Evolutionary conservation across 2,888 invertebrate species (phyloP), one percentile per base, ranked within the genome.

Genomic region (Rhingia campestris): DNA sequence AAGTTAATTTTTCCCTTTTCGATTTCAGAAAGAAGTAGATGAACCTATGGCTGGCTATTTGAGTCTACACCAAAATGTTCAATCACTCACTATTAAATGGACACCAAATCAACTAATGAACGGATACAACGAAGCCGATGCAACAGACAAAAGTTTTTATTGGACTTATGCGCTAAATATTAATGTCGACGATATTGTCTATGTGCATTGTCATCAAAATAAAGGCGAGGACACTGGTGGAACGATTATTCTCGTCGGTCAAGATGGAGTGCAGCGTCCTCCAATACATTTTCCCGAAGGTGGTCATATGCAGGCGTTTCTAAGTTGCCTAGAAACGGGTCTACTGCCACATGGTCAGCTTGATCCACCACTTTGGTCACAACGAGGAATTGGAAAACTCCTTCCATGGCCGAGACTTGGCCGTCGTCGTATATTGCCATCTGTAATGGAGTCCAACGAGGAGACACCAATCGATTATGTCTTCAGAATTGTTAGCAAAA

Each of bases 71-170:
- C 98, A 98, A 91, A 95, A 95, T 41, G 94, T 95, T 5, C 95
- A 95, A 49, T 94, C 95, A 0, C 92, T 98, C 72, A 95, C 95
- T 69, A 96, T 98, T 87, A 98, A 98, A 92, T 99, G 98, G 98
- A 98, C 98, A 0, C 98, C 98, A 0, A 98, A 98, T 91, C 97
- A 98, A 91, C 92, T 99, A 59, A 98, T 99, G 98, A 98, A 98
- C 89, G 97, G 97, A 0, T 95, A 95, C 87, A 93, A 93, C 3
- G 95, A 95, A 87, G 92, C 93, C 81, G 95, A 95, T 87, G 88
- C 87, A 4, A 93, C 94, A 61, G 96, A 96, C 87, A 96, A 96
- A 91, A 95, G 94, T 87, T 92, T 93, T 6, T 97, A 95, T 91
- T 98, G 98, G 98, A 97, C 97, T 86, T 97, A 97, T 92, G 97